phyloP scores from a whole-genome alignment of 2,797 vertebrate genomes.

The Lophura swinhoii region DNA sequence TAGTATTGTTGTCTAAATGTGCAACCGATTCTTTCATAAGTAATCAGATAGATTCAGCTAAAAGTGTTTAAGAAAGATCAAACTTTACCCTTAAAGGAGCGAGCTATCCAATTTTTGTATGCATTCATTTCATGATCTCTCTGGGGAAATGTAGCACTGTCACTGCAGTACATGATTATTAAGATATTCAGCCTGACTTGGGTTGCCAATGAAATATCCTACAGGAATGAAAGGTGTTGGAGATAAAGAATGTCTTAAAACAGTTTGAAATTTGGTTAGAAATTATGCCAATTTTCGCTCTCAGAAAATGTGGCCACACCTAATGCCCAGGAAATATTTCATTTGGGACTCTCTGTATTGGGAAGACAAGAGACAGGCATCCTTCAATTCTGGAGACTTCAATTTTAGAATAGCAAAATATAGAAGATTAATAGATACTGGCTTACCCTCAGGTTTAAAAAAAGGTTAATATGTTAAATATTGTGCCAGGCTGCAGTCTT shows the following conservation, averaged over 20 bases:
- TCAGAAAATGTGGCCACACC: background rate
- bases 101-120: background rate
- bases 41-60: background rate
- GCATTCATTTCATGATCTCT: background rate
- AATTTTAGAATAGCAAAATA: background rate
- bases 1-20: background rate
- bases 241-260: background rate
- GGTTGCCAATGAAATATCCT: background rate
- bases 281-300: background rate
- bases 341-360: background rate
- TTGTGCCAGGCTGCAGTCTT: background rate
- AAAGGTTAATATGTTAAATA: background rate
- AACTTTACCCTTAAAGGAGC: background rate
- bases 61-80: background rate
- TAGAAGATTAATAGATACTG: background rate
- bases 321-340: background rate
- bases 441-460: background rate
- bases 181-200: background rate
- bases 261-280: background rate
- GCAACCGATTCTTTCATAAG: background rate
- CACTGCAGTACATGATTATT: background rate
- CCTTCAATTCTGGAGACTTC: background rate
- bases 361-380: background rate
- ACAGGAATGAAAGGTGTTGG: background rate
- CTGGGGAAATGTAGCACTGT: background rate